Evolutionary conservation across 2,113 vertebrate species (phyloP), one percentile per base, ranked within the genome.

Genomic region (Podilymbus podiceps): DNA sequence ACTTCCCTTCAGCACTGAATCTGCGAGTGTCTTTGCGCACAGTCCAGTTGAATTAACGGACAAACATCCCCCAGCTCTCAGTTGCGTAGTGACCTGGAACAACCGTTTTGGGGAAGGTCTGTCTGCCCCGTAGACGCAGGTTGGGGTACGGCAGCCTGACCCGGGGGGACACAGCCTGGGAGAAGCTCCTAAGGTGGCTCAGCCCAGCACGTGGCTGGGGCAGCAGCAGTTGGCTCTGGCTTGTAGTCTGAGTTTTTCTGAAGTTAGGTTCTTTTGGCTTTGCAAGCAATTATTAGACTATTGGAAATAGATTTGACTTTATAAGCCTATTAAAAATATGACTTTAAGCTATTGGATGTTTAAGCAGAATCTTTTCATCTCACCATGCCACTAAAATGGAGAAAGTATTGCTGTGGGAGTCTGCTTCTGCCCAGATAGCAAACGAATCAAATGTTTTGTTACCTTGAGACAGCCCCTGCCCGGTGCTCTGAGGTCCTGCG

Each of bases 161-260:
- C 35, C 53, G 66, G 71, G n/a, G n/a, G 11, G 8, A 15, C 11
- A 17, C 9, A 25, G 31, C 46, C 31, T 15, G 11, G 56, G 22
- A 28, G 62, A 59, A 50, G 46, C 20, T 53, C 21, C 18, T 5
- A 6, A 9, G 24, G 22, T 4, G 7, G 21, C 69, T 33, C 22
- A 5, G 8, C 35, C 44, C 1, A 2, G 38, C 35, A 17, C 0
- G 0, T 9, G 58, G 9, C 56, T 30, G 50, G 31, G 21, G 25
- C 30, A 74, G 47, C 44, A 50, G 56, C 1, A 0, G 14, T 47
- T 0, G 0, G 14, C 44, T 82, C 53, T 73, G 18, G 11, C 67
- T 50, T 55, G 25, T 13, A 44, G 68, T 11, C 42, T 35, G 52
- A 20, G 12, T 27, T 59, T 31, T 49, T 47, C 40, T 73, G 49